phyloP scores from a whole-genome alignment of 2,113 vertebrate genomes.

The Microcebus jonahi region DNA sequence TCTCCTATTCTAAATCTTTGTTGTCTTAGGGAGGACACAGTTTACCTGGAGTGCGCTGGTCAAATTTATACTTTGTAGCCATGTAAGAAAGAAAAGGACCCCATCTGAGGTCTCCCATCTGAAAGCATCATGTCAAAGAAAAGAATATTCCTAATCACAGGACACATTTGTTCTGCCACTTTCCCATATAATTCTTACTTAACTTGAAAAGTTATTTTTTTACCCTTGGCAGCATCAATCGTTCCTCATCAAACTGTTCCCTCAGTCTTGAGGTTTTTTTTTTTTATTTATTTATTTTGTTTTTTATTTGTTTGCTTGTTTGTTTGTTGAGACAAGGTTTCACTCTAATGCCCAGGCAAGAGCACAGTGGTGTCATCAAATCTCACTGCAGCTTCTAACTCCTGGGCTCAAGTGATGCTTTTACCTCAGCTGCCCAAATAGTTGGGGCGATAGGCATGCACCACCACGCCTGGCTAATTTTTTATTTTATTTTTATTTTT shows the following conservation, averaged over 20 bases:
- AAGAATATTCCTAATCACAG: not conserved
- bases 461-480: too few relatives aligned
- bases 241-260: not conserved
- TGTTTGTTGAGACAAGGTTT: too few relatives aligned
- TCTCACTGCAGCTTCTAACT: too few relatives aligned
- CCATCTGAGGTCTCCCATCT: not conserved
- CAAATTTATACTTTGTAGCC: not conserved
- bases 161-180: not conserved
- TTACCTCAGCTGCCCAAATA: too few relatives aligned
- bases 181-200: not conserved
- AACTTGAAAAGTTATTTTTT: not conserved
- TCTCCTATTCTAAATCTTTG: not conserved
- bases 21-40: not conserved
- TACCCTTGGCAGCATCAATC: not conserved
- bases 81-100: not conserved
- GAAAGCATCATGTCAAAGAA: not conserved
- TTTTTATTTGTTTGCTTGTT: too few relatives aligned
- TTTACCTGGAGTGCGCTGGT: not conserved
- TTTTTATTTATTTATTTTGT: too few relatives aligned
- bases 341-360: too few relatives aligned
- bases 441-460: too few relatives aligned
- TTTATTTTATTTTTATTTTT: too few relatives aligned
- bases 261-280: not conserved
- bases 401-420: too few relatives aligned
- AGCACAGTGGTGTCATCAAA: too few relatives aligned